Evolutionary conservation across 2,888 invertebrate genomes (phyloP).

Genomic region (Pogonocherus hispidulus): DNA sequence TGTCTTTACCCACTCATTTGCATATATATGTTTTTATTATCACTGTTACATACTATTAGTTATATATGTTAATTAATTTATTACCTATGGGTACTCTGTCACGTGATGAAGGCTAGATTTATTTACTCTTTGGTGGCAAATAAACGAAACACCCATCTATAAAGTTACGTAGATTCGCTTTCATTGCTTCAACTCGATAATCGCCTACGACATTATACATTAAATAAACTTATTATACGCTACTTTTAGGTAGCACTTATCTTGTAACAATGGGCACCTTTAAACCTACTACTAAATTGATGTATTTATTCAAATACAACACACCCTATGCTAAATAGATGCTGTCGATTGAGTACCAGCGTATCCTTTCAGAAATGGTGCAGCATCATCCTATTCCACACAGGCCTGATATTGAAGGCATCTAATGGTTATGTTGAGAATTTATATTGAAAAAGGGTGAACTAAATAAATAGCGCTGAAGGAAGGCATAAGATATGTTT

Average conservation of each 20-base stretch:
- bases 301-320: conserved; percentile 60
- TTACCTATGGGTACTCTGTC: background rate
- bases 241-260: conserved; percentile 62
- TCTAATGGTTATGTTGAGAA: background rate
- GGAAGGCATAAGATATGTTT: background rate
- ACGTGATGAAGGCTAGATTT: background rate
- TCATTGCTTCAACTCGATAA: conserved; percentile 29
- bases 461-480: background rate
- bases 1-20: no score
- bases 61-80: background rate
- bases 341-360: conserved; percentile 40
- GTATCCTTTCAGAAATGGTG: conserved; percentile 41
- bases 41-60: no score
- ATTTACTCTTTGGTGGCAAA: conserved; percentile 22
- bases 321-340: conserved; percentile 60
- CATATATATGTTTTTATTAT: no score
- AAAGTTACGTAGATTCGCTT: conserved; percentile 46
- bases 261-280: conserved; percentile 60
- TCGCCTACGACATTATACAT: conserved; percentile 49
- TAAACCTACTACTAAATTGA: conserved; percentile 56
- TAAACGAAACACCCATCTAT: conserved; percentile 29
- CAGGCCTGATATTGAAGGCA: background rate
- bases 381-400: conserved; percentile 42
- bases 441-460: conserved; percentile 9
- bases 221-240: conserved; percentile 58